phyloP scores from a whole-genome alignment of 2,888 invertebrate genomes.

The Corbicula japonica region DNA sequence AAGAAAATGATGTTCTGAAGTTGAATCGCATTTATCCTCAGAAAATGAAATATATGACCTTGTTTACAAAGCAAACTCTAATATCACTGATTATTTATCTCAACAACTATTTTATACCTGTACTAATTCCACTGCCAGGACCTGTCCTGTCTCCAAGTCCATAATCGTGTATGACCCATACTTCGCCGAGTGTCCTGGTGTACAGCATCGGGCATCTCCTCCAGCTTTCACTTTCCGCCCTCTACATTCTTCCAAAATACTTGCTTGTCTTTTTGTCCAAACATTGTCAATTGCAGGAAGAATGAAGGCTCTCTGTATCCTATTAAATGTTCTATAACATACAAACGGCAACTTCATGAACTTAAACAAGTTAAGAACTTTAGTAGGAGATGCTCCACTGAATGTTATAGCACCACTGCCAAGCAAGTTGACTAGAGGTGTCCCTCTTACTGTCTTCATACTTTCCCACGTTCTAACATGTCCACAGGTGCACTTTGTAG shows the following conservation, averaged over 20 bases:
- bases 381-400: not conserved
- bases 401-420: not conserved
- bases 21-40: too few species aligned
- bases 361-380: not conserved
- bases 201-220: conserved; percentile 2
- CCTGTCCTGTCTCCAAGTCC: conserved; percentile 9
- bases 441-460: not conserved
- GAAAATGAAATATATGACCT: too few species aligned
- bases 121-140: not conserved
- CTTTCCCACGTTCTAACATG: not conserved
- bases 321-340: not conserved
- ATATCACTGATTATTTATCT: too few species aligned
- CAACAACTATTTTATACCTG: too few species aligned
- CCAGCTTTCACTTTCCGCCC: not conserved
- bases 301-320: not conserved
- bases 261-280: not conserved
- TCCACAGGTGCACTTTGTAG: not conserved
- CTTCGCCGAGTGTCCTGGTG: conserved; percentile 3
- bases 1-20: too few species aligned
- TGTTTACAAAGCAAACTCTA: too few species aligned
- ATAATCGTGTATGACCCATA: not conserved
- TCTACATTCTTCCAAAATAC: not conserved
- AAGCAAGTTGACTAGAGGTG: not conserved
- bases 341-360: not conserved
- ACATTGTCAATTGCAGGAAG: not conserved